phyloP scores from a whole-genome alignment of 30 jellyfish, hydroid and myxozoan species.

The Nemopilema nomurai region DNA sequence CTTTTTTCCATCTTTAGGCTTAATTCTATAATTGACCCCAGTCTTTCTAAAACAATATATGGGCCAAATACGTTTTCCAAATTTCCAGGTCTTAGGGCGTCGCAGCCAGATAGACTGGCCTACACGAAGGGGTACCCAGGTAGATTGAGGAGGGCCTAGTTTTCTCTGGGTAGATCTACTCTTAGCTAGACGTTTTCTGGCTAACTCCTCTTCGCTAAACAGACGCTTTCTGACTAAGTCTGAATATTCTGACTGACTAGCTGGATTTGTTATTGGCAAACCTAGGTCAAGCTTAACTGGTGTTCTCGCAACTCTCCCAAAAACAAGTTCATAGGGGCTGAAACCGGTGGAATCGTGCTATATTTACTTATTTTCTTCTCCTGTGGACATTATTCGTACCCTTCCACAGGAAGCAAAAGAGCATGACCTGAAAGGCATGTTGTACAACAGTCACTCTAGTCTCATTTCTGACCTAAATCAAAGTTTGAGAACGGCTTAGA shows the following conservation, averaged over 20 bases:
- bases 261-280: not conserved
- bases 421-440: too few species aligned
- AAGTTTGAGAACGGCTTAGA: too few species aligned
- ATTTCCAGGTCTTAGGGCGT: slow-evolving; percentile 63
- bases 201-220: not conserved
- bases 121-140: slow-evolving; percentile 38
- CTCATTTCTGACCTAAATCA: too few species aligned
- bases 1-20: not conserved
- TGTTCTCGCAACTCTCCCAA: slow-evolving; percentile 24
- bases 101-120: slow-evolving; percentile 52
- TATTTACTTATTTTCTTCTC: too few species aligned
- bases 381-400: too few species aligned
- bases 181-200: not conserved
- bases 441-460: too few species aligned
- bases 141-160: not conserved
- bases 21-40: not conserved
- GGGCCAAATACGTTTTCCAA: not conserved
- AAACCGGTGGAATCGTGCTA: slow-evolving; percentile 67
- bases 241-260: slow-evolving; percentile 8
- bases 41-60: not conserved
- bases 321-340: slow-evolving; percentile 51
- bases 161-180: not conserved
- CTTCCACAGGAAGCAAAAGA: too few species aligned
- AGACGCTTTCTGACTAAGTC: not conserved
- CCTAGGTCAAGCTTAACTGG: slow-evolving; percentile 5